phyloP scores from a whole-genome alignment of 2,888 invertebrate species.

The Boloria selene region DNA sequence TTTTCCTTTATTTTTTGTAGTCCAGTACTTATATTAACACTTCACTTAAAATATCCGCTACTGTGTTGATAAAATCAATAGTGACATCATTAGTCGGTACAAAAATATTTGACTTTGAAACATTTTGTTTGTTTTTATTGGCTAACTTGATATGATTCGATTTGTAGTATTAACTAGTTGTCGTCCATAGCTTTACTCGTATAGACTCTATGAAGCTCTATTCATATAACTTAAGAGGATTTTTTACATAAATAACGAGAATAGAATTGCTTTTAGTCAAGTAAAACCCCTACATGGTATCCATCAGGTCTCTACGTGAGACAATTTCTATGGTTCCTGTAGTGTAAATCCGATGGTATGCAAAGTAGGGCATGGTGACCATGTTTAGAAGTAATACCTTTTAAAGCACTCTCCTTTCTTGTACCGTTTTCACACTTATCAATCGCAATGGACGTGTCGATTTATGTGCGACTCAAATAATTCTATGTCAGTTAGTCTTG shows the following conservation, averaged over 20 bases:
- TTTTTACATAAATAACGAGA: too few relatives aligned
- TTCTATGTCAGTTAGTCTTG: background rate
- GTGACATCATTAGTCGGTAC: constrained; percentile 5
- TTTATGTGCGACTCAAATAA: constrained; percentile 15
- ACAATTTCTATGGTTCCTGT: constrained; percentile 12
- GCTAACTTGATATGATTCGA: too few relatives aligned
- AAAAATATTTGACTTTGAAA: background rate
- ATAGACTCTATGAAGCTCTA: too few relatives aligned
- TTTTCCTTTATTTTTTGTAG: too few relatives aligned
- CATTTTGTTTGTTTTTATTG: background rate
- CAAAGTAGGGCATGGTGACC: constrained; percentile 9
- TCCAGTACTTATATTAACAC: background rate
- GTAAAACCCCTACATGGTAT: too few relatives aligned
- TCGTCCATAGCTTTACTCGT: too few relatives aligned
- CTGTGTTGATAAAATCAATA: constrained; percentile 19
- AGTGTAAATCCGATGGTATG: constrained; percentile 4
- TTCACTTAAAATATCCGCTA: constrained; percentile 15
- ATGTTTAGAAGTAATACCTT: constrained; percentile 13
- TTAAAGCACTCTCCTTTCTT: constrained; percentile 10
- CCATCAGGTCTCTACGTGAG: constrained; percentile 1
- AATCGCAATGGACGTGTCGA: constrained; percentile 1
- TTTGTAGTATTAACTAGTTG: too few relatives aligned
- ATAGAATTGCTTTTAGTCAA: too few relatives aligned
- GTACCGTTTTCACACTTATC: constrained; percentile 9
- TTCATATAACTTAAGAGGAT: too few relatives aligned